Evolutionary conservation across 2,888 invertebrate species (phyloP).

Genomic region (Cerceris rybyensis): DNA sequence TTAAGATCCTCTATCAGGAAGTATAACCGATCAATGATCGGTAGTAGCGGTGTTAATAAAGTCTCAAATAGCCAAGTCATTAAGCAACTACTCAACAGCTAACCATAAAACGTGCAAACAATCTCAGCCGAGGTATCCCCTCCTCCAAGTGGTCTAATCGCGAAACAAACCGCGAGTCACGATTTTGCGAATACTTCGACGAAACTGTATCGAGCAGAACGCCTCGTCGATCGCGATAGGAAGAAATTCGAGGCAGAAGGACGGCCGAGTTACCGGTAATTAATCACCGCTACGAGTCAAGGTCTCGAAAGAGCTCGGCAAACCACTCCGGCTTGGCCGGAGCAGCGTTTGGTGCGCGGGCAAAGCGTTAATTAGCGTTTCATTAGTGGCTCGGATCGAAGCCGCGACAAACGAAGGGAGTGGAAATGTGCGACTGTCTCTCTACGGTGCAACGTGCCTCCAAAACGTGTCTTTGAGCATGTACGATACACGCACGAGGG

Average conservation of each 20-base stretch:
- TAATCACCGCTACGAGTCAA: slow-evolving; percentile 54
- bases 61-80: neutral
- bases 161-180: too few species aligned
- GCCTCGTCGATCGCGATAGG: slow-evolving; percentile 6
- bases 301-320: slow-evolving; percentile 26
- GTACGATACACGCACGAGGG: slow-evolving; percentile 1
- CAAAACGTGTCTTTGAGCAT: neutral
- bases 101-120: neutral
- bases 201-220: too few species aligned
- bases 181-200: too few species aligned
- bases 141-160: too few species aligned
- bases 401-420: neutral
- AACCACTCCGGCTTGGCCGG: slow-evolving; percentile 28
- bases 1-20: too few species aligned
- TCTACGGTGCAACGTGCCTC: neutral
- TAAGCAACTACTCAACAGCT: neutral
- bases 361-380: slow-evolving; percentile 70
- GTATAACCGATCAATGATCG: too few species aligned
- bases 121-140: too few species aligned
- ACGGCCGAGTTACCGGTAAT: slow-evolving; percentile 32
- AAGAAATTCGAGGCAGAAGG: slow-evolving; percentile 22
- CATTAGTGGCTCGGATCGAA: slow-evolving; percentile 57
- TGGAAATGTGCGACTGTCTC: neutral
- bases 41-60: too few species aligned
- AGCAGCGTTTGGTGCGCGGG: slow-evolving; percentile 24